Conservation (phyloP, 1,140 invertebrate species). For the Armadillidium nasatum region DNA sequence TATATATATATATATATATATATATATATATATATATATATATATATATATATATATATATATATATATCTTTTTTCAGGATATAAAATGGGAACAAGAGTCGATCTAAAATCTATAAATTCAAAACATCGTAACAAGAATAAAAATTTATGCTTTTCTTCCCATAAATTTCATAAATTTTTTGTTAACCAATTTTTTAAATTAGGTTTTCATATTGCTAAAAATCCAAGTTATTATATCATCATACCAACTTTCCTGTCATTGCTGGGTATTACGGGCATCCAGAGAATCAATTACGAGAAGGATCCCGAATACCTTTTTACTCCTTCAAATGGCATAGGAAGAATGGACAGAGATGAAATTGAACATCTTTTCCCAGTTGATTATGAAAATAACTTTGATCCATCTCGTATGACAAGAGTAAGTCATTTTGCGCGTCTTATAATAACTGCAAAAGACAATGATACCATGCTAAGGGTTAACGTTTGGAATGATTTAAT, state of each 20-base stretch:
- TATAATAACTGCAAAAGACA: conserved; percentile 77
- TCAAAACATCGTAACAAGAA: too few species aligned
- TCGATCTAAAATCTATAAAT: too few species aligned
- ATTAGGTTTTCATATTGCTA: conserved; percentile 70
- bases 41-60: too few species aligned
- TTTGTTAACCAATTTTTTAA: conserved; percentile 76
- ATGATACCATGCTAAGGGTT: conserved; percentile 67
- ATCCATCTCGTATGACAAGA: conserved; percentile 76
- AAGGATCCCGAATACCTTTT: conserved; percentile 90
- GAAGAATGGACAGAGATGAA: conserved; percentile 65
- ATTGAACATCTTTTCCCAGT: conserved; percentile 79
- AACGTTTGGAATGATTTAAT: conserved; percentile 74
- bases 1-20: too few species aligned
- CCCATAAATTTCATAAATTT: conserved; percentile 43
- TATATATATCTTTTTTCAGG: too few species aligned
- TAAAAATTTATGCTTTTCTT: conserved; percentile 14
- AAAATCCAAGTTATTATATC: conserved; percentile 79
- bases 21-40: too few species aligned
- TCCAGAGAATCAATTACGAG: conserved; percentile 74
- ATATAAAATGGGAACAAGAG: too few species aligned
- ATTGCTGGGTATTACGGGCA: conserved; percentile 72
- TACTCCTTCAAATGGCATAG: conserved; percentile 76
- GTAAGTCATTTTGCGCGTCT: conserved; percentile 68
- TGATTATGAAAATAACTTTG: conserved; percentile 78
- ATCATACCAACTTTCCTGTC: conserved; percentile 76